Base-by-base conservation (phyloP, 2,113 vertebrate species). In the Thermophis baileyi region DNA sequence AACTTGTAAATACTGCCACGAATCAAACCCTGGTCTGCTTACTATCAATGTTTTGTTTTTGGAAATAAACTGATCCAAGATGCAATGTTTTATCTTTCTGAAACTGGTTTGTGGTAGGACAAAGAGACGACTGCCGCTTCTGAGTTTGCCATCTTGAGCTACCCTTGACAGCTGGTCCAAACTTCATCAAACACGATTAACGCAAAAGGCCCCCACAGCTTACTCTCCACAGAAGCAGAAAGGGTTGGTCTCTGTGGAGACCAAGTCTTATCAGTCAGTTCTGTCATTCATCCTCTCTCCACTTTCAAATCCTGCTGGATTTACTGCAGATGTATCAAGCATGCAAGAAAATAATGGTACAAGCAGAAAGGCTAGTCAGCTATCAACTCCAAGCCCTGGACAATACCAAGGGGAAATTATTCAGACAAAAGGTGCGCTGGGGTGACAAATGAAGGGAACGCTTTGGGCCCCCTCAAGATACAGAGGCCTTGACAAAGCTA, bases 361-460 rank as follows among this genome's bases (percentile, higher is more conserved):
- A 98, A 97, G 97, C 96, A 50, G 98, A 98, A 96, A 97, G 97
- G 95, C 97, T 96, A 97, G 97, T 96, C 95, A 27, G 93, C 97
- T 95, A 97, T 97, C 93, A 0, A 97, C 97, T 97, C 96, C 97
- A 97, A 97, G 97, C 97, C 95, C 96, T 93, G 95, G 93, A 93
- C 96, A 97, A 98, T 98, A 97, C 98, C 97, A 97, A 97, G 97
- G 97, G 98, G 98, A 98, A 99, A 98, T 98, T 97, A 98, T 93
- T 94, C 89, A 95, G 97, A 99, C 99, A 99, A 99, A 99, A 99
- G 99, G 97, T 98, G 98, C 98, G 96, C 97, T 98, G 98, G 97
- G 99, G 98, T 99, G 99, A 98, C 98, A 99, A 99, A 99, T 98
- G 98, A 98, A 98, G 98, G 98, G 98, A 97, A 97, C 95, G 97